These are phyloP conservation scores for Anarrhichthys ocellatus DNA, from an alignment of 2,113 vertebrate species.

Conservation along the genomic window DNA sequence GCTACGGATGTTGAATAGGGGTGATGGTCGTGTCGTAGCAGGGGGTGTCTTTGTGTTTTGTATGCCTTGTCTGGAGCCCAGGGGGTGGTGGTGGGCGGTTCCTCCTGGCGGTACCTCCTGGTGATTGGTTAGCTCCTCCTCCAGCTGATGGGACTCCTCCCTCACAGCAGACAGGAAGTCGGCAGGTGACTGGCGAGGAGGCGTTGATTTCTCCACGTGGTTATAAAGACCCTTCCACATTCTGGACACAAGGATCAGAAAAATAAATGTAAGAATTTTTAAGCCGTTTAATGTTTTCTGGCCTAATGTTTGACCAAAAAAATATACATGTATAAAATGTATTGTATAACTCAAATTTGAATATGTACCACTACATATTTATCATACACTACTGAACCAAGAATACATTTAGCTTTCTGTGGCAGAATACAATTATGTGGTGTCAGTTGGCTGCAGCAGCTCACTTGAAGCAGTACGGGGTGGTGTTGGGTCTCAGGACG, in stretches of 20 bases:
- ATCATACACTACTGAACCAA: not conserved
- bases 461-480: constrained; percentile 95
- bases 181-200: constrained; percentile 88
- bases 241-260: constrained; percentile 62
- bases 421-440: not conserved
- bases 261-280: not conserved
- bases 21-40: not conserved
- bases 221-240: constrained; percentile 98
- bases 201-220: constrained; percentile 87
- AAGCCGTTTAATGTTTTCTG: not conserved
- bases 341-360: not conserved
- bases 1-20: not conserved
- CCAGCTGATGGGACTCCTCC: constrained; percentile 83
- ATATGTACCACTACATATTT: not conserved
- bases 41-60: constrained; percentile 71
- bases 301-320: not conserved
- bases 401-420: not conserved
- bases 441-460: constrained; percentile 51
- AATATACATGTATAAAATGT: not conserved
- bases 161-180: constrained; percentile 87
- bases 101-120: constrained; percentile 85
- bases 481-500: constrained; percentile 85
- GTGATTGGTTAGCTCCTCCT: constrained; percentile 83
- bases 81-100: constrained; percentile 72
- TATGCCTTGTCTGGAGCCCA: constrained; percentile 83